Conservation (phyloP, 2,888 invertebrate species). For the Cristatella mucedo region DNA sequence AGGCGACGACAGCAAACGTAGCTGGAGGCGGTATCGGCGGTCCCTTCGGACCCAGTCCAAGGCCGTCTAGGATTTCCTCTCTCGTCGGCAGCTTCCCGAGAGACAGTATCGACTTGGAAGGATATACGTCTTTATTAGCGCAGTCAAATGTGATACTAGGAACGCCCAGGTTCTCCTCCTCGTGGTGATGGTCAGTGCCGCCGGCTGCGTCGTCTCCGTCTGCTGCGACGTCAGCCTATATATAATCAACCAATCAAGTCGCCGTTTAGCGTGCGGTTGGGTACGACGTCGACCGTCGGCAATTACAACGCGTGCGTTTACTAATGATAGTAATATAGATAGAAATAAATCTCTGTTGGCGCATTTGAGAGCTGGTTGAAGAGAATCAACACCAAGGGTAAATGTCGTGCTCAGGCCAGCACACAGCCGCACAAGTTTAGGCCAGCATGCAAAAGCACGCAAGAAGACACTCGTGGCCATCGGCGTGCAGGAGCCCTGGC, state of each 20-base stretch:
- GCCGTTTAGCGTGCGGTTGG: too few species aligned
- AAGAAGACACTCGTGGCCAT: too few species aligned
- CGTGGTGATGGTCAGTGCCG: constrained; percentile 18
- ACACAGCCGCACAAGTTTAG: too few species aligned
- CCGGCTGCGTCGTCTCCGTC: constrained; percentile 16
- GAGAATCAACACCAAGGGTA: too few species aligned
- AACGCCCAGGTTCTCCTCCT: constrained; percentile 27
- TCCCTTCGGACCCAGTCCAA: constrained; percentile 35
- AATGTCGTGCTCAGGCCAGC: too few species aligned
- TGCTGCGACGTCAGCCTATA: constrained; percentile 15
- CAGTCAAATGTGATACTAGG: constrained; percentile 31
- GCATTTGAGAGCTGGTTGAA: too few species aligned
- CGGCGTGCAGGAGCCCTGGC: too few species aligned
- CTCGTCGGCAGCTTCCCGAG: constrained; percentile 12
- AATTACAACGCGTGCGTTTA: too few species aligned
- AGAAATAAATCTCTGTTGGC: too few species aligned
- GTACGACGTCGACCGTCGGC: too few species aligned
- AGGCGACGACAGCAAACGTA: constrained; percentile 34
- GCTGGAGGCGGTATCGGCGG: constrained; percentile 38
- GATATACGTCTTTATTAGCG: constrained; percentile 16
- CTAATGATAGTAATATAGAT: too few species aligned
- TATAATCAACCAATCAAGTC: neutral
- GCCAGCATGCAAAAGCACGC: too few species aligned
- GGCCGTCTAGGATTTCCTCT: constrained; percentile 34
- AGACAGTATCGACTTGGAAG: constrained; percentile 15